Base-by-base conservation (phyloP, 2,888 invertebrate species). In the Eupithecia pulchellata region DNA sequence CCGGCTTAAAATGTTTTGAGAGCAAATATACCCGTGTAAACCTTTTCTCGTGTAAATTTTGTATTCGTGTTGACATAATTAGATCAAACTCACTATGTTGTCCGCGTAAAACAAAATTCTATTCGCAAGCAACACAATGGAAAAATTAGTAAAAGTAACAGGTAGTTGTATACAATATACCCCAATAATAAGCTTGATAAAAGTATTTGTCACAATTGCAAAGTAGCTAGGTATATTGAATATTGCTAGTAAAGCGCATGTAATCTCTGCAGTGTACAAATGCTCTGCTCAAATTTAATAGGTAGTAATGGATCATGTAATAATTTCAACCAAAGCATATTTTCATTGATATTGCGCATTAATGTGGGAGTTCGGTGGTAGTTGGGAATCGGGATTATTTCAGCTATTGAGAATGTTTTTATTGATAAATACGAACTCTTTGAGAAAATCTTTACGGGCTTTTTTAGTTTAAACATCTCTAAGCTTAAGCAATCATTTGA, bases 21-120 rank as follows among this genome's bases (percentile, higher is more conserved):
- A 57, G 9, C n/a, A 60, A 60, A 32, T 17, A 30, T 73, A 69
- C 80, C 77, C 84, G 82, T 82, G 83, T 75, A 78, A 77, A 73
- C 80, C 75, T 78, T 82, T 82, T 47, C 66, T 62, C 60, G 67
- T 60, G 58, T 68, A 71, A 72, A 73, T 75, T 57, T 76, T 29
- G 27, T 69, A 72, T 68, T 75, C 64, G 68, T 52, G 36, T 70
- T 68, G 68, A 72, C 69, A 75, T 71, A 76, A 77, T 80, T 77
- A 69, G 71, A 71, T 64, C 69, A 74, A 76, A 78, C 74, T 71
- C 72, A 77, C 75, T 77, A 78, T 78, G 73, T 64, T 69, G 70
- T 68, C 70, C 69, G 61, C 62, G 30, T 47, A 62, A 55, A 73
- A 73, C 69, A 62, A 75, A 77, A 78, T 68, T 69, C 66, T 75